A percentile compares a stretch with the other conserved stretches of the same genome.
phyloP scores from a whole-genome alignment of 2,797 vertebrate species.

The Todus mexicanus region DNA sequence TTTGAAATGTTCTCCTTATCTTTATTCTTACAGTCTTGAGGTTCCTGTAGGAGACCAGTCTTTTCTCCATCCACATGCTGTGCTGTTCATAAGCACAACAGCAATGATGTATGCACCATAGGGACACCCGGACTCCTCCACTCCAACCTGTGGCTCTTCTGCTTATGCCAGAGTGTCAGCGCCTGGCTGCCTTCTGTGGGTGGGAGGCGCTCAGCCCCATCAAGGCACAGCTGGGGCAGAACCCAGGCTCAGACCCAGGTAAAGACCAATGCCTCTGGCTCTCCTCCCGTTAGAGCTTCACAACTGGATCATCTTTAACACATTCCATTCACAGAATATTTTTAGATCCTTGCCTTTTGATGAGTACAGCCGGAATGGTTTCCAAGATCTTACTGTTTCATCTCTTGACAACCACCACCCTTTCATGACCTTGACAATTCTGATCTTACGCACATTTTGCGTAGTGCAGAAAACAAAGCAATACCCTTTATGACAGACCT shows the following conservation, averaged over 20 bases:
- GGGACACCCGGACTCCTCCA: not conserved
- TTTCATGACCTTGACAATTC: not conserved
- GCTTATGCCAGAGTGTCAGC: not conserved
- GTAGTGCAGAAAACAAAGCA: not conserved
- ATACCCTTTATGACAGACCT: not conserved
- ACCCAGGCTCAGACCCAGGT: not conserved
- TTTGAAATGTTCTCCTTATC: not conserved
- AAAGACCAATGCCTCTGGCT: not conserved
- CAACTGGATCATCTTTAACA: not conserved
- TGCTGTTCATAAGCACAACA: not conserved
- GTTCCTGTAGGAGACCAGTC: not conserved
- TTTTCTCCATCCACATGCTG: not conserved
- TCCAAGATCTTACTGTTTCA: not conserved
- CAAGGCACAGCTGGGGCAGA: not conserved
- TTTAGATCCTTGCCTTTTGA: not conserved
- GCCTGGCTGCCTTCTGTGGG: not conserved
- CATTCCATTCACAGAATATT: not conserved
- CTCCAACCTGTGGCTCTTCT: not conserved
- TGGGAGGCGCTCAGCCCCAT: not conserved
- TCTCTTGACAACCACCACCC: not conserved
- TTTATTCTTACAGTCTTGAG: not conserved
- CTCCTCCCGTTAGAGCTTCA: not conserved
- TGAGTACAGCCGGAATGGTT: not conserved
- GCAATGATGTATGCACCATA: not conserved
- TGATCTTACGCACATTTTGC: not conserved